Percentiles rank a stretch among this genome's conserved stretches.
phyloP scores from a whole-genome alignment of 2,113 vertebrate genomes.

The Oreochromis niloticus region DNA sequence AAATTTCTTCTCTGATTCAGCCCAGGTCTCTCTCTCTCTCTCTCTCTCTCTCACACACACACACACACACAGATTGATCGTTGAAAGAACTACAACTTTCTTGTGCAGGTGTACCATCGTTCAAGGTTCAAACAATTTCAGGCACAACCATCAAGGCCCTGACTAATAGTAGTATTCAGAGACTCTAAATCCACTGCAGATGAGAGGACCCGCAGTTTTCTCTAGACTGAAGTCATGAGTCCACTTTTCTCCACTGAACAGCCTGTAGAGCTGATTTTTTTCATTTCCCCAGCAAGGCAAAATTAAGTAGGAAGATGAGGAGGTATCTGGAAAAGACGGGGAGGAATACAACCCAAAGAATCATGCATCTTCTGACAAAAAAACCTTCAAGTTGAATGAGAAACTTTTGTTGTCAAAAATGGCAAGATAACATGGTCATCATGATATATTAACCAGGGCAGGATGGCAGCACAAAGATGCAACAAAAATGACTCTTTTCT shows the following conservation, averaged over 20 bases:
- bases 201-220: not conserved
- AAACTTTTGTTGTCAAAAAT: not conserved
- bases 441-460: not conserved
- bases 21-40: not conserved
- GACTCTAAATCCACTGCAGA: not conserved
- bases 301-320: too few species aligned
- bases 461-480: not conserved
- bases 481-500: not conserved
- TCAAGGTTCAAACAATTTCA: not conserved
- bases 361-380: not conserved
- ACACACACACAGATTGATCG: too few species aligned
- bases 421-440: not conserved
- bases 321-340: too few species aligned
- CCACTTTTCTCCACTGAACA: not conserved
- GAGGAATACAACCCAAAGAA: not conserved
- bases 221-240: not conserved
- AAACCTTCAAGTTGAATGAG: accelerated
- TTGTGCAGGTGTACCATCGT: not conserved
- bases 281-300: too few species aligned
- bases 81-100: too few species aligned
- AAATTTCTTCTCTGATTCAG: not conserved
- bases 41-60: too few species aligned
- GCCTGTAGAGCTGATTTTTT: too few species aligned
- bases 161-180: not conserved
- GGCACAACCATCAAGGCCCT: not conserved